Evolutionary conservation across 2,113 vertebrate species (phyloP).

Genomic region (Tichodroma muraria): DNA sequence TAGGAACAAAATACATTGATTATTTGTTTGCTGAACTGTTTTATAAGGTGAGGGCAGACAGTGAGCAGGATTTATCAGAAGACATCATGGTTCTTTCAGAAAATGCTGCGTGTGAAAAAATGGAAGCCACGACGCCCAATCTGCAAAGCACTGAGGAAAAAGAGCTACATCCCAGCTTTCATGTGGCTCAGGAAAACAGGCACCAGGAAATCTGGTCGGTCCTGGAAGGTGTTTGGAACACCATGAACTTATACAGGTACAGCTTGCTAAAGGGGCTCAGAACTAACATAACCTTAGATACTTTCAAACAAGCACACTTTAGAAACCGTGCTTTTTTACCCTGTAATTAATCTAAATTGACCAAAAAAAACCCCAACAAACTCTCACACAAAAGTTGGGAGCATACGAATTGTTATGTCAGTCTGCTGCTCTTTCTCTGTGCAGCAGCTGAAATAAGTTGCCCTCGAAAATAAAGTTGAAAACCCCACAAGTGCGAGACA

Average conservation of each 20-base stretch:
- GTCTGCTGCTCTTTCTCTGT: background rate
- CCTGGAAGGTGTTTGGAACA: slow-evolving; percentile 86
- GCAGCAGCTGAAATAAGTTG: background rate
- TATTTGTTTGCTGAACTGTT: slow-evolving; percentile 45
- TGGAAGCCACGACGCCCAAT: slow-evolving; percentile 39
- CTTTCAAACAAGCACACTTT: background rate
- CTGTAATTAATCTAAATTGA: background rate
- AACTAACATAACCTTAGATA: background rate
- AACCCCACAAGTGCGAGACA: background rate
- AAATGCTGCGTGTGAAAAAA: slow-evolving; percentile 50
- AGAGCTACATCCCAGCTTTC: slow-evolving; percentile 54
- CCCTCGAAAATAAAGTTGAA: background rate
- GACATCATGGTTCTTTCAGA: slow-evolving; percentile 53
- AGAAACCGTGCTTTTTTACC: background rate
- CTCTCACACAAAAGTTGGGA: background rate
- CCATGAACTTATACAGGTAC: slow-evolving; percentile 81
- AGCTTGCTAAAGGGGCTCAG: background rate
- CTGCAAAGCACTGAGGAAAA: slow-evolving; percentile 60
- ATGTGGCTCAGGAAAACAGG: slow-evolving; percentile 43
- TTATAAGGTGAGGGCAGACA: slow-evolving; percentile 63
- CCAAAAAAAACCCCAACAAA: background rate
- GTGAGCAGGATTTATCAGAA: slow-evolving; percentile 54
- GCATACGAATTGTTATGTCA: background rate
- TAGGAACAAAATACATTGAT: background rate
- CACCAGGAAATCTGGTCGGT: slow-evolving; percentile 84